phyloP scores from a whole-genome alignment of 2,113 vertebrate genomes.

The Pipra filicauda region DNA sequence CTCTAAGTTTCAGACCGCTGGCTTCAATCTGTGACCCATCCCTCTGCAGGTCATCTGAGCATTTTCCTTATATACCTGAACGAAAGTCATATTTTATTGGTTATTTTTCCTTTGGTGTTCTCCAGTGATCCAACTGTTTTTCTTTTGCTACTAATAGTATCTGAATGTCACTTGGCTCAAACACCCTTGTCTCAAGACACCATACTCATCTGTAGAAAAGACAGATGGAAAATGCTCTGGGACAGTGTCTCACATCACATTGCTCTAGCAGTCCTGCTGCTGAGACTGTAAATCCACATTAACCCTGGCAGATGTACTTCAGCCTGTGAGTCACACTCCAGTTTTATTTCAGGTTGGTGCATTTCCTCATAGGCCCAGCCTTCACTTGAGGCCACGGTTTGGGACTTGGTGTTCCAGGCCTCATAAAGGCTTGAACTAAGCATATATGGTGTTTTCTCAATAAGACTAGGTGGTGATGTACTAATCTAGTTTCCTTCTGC shows the following conservation, averaged over 20 bases:
- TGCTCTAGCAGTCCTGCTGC: background rate
- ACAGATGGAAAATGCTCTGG: background rate
- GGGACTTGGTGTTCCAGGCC: background rate
- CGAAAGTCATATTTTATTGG: background rate
- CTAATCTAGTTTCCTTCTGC: conserved; percentile 30
- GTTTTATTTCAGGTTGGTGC: background rate
- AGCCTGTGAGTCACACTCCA: background rate
- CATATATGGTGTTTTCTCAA: background rate
- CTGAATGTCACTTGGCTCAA: background rate
- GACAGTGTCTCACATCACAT: background rate
- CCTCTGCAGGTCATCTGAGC: background rate
- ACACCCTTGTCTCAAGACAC: background rate
- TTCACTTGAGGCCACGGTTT: background rate
- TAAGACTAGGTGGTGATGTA: background rate
- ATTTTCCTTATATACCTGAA: background rate
- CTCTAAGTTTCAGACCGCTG: background rate
- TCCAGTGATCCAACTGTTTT: background rate
- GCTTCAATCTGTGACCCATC: background rate
- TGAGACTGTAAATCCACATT: background rate
- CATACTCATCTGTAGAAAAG: background rate
- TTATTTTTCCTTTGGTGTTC: background rate
- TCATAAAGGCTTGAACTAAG: background rate
- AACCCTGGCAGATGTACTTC: background rate
- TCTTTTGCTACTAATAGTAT: background rate
- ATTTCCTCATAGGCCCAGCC: background rate